Percentiles rank a stretch among this genome's conserved stretches.
Evolutionary conservation across 2,888 invertebrate species (phyloP).

Genomic region (Notodonta ziczac): DNA sequence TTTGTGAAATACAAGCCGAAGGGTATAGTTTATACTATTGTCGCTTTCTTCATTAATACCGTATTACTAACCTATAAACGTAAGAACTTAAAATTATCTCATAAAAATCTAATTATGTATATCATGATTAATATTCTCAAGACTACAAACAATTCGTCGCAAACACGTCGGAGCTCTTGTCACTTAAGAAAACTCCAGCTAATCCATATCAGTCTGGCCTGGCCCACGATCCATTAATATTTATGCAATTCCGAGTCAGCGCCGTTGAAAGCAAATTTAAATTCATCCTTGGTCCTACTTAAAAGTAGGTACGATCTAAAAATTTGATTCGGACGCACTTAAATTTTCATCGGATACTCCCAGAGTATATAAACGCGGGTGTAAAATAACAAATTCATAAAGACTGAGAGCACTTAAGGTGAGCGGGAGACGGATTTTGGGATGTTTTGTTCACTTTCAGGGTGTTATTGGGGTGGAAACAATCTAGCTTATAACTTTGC

Average conservation of each 20-base stretch:
- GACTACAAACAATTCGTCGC: conserved; percentile 41
- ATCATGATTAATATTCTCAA: conserved; percentile 59
- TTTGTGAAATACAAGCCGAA: no score
- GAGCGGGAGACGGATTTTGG: conserved; percentile 1
- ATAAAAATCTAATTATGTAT: no score
- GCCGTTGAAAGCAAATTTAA: conserved; percentile 76
- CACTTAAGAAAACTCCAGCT: conserved; percentile 52
- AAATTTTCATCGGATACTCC: conserved; percentile 54
- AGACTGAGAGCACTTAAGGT: conserved; percentile 9
- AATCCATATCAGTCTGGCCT: conserved; percentile 72
- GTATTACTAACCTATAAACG: no score
- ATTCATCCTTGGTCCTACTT: conserved; percentile 74
- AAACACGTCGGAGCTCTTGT: conserved; percentile 36
- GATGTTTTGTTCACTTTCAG: conserved; percentile 16
- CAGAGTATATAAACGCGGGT: conserved; percentile 15
- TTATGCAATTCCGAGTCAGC: conserved; percentile 74
- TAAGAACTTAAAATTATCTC: no score
- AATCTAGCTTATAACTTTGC: conserved; percentile 16
- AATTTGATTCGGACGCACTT: conserved; percentile 63
- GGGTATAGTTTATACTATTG: no score
- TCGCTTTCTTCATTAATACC: no score
- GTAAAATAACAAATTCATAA: conserved; percentile 33
- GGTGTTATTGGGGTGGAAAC: conserved; percentile 14
- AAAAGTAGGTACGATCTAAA: conserved; percentile 65
- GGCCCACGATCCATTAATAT: conserved; percentile 72